Percentiles rank a stretch among this genome's conserved stretches.
phyloP scores from a whole-genome alignment of 2,113 vertebrate genomes.

The Misgurnus anguillicaudatus region DNA sequence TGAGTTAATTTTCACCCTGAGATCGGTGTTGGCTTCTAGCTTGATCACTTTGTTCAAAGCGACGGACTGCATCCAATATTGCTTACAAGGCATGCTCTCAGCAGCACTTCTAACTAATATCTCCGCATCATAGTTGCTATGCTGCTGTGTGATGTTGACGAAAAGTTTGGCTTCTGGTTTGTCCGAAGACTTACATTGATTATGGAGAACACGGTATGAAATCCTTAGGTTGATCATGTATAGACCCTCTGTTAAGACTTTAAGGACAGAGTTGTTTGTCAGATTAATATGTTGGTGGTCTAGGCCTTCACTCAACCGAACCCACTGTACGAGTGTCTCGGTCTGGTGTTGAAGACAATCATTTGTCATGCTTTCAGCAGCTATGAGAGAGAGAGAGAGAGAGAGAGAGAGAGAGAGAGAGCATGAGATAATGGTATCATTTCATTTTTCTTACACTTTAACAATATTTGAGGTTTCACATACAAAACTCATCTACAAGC shows the following conservation, averaged over 20 bases:
- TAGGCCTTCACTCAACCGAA: rapidly evolving
- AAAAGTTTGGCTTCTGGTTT: no score
- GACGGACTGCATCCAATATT: not conserved
- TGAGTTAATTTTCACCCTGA: conserved; percentile 11
- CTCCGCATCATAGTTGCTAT: not conserved
- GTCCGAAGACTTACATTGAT: no score
- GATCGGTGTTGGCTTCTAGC: conserved; percentile 7
- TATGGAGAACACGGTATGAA: not conserved
- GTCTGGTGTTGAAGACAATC: not conserved
- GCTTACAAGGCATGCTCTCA: conserved; percentile 21
- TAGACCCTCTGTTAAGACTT: not conserved
- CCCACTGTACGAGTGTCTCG: not conserved
- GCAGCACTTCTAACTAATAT: not conserved
- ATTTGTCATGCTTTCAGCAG: not conserved
- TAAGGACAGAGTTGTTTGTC: not conserved
- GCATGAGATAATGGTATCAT: no score
- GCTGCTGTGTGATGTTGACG: not conserved
- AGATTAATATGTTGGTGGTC: not conserved
- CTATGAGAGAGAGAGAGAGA: not conserved
- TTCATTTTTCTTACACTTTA: no score
- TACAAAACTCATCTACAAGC: no score
- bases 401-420: not conserved
- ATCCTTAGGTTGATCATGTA: conserved; percentile 36
- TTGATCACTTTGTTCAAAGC: not conserved
- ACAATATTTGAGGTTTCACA: not conserved